These are phyloP conservation scores for Hemiscyllium ocellatum DNA, from an alignment of 2,113 vertebrate genomes.

Conservation along the genomic window DNA sequence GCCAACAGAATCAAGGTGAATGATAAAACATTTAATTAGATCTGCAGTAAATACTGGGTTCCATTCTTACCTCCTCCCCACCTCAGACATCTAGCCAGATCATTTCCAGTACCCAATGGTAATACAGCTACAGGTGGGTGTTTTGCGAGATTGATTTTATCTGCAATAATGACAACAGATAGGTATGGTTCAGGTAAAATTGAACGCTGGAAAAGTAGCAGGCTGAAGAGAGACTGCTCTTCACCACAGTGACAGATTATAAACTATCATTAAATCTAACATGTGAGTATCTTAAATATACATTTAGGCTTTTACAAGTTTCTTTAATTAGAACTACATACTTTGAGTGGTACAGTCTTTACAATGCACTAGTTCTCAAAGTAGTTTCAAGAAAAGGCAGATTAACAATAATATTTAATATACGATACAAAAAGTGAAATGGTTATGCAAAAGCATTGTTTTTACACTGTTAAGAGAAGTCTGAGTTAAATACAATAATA, in stretches of 20 bases:
- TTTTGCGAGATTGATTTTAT: conserved; percentile 57
- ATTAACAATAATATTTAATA: background rate
- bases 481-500: background rate
- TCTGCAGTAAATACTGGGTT: background rate
- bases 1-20: background rate
- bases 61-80: conserved; percentile 67
- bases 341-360: background rate
- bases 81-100: conserved; percentile 65
- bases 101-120: conserved; percentile 65
- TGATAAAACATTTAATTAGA: background rate
- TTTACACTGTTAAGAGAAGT: background rate
- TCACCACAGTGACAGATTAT: background rate
- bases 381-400: background rate
- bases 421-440: background rate
- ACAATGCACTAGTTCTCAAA: background rate
- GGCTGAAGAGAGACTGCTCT: background rate
- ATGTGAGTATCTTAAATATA: background rate
- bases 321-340: background rate
- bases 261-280: background rate
- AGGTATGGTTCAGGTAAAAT: background rate
- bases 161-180: conserved; percentile 45
- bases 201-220: background rate
- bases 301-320: background rate
- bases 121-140: conserved; percentile 61
- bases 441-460: background rate